Percentiles rank a stretch among this genome's conserved stretches.
Evolutionary conservation across 2,888 invertebrate genomes (phyloP).

Genomic region (Flexamia atlantica): DNA sequence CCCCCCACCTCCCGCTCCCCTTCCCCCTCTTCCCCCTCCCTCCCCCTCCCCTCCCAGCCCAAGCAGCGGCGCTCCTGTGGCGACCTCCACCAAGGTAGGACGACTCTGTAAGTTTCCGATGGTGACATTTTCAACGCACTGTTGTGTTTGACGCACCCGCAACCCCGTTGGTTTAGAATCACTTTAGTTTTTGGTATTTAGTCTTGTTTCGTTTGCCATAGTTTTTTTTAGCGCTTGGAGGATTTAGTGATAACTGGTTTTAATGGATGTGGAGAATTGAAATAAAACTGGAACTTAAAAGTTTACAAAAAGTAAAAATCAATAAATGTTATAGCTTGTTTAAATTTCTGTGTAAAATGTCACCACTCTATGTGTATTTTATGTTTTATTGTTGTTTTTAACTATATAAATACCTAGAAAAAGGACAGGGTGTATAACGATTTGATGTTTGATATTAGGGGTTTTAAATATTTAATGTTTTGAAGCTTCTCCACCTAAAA

Average conservation of each 20-base stretch:
- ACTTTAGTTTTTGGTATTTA: slow-evolving; percentile 50
- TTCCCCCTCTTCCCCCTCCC: slow-evolving; percentile 77
- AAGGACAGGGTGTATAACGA: no score
- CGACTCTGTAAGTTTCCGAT: slow-evolving; percentile 86
- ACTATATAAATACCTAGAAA: no score
- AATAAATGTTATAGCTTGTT: neutral
- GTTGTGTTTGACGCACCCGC: slow-evolving; percentile 22
- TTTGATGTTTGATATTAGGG: no score
- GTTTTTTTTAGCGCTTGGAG: neutral
- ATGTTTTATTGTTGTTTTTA: neutral
- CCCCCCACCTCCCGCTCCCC: slow-evolving; percentile 87
- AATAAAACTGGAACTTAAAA: neutral
- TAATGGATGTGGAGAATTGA: neutral
- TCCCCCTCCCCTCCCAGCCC: slow-evolving; percentile 63
- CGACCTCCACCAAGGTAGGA: slow-evolving; percentile 80
- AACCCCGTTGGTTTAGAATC: slow-evolving; percentile 18
- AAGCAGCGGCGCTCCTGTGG: slow-evolving; percentile 72
- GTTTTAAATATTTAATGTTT: no score
- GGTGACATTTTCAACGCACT: slow-evolving; percentile 58
- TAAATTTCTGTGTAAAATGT: slow-evolving; percentile 21
- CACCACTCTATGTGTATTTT: slow-evolving; percentile 34
- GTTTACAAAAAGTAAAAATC: neutral
- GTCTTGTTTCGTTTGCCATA: slow-evolving; percentile 54
- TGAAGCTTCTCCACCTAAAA: no score
- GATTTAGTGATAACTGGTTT: neutral